Evolutionary conservation across 2,113 vertebrate genomes (phyloP).

Genomic region (Macroglossus sobrinus): DNA sequence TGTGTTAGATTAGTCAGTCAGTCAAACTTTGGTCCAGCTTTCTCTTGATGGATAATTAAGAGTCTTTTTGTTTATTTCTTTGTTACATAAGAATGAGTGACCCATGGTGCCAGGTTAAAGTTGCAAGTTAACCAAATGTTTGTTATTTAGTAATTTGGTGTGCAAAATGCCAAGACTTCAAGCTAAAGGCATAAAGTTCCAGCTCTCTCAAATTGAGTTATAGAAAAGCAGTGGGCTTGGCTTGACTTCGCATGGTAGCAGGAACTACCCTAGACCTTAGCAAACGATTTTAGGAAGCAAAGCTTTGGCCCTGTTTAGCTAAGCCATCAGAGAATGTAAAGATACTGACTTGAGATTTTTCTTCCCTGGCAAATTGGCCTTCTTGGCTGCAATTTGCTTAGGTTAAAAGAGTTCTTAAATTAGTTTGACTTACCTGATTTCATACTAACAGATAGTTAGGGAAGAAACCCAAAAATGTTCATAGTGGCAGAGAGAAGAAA

Average conservation of each 20-base stretch:
- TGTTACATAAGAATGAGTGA: neutral
- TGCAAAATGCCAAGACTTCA: neutral
- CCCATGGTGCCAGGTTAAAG: neutral
- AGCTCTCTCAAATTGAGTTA: neutral
- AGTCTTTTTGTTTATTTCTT: constrained; percentile 6
- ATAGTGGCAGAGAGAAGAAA: neutral
- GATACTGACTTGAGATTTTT: neutral
- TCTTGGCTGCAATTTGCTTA: neutral
- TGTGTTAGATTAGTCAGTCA: neutral
- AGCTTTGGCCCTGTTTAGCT: neutral
- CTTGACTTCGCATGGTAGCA: neutral
- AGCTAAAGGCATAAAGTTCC: neutral
- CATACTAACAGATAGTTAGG: neutral
- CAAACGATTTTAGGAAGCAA: neutral
- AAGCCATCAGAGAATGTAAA: neutral
- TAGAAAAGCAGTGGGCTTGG: neutral
- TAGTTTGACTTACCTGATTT: neutral
- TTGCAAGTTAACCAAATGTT: neutral
- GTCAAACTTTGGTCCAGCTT: neutral
- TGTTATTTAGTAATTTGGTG: neutral
- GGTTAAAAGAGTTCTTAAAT: constrained; percentile 37
- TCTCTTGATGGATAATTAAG: neutral
- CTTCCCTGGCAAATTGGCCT: neutral
- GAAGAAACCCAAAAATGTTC: neutral
- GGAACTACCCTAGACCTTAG: neutral